phyloP scores from a whole-genome alignment of 2,113 vertebrate genomes.

The Paratilapia polleni region DNA sequence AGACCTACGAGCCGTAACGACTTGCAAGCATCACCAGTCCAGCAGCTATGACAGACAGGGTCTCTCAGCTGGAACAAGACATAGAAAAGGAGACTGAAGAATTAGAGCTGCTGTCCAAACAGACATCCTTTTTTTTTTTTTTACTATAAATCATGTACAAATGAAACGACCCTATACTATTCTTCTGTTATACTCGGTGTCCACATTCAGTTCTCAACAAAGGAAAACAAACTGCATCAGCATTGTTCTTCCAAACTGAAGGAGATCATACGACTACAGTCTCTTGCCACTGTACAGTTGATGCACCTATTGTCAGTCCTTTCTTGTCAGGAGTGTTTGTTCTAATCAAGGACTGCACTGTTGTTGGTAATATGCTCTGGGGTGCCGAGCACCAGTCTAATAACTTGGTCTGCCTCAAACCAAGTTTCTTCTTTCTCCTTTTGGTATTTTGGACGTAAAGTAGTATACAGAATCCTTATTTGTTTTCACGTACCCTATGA shows the following conservation, averaged over 20 bases:
- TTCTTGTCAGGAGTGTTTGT: background rate
- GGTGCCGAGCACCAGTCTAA: background rate
- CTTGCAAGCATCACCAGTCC: slow-evolving; percentile 27
- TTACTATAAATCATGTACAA: slow-evolving; percentile 4
- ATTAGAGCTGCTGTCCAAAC: slow-evolving; percentile 7
- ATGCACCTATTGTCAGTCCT: background rate
- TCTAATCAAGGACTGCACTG: background rate
- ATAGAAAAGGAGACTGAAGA: background rate
- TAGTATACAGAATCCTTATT: background rate
- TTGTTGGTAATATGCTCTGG: background rate
- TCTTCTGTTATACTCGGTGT: background rate
- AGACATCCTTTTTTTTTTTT: background rate
- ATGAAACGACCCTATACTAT: background rate
- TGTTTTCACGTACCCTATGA: background rate
- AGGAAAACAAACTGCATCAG: background rate
- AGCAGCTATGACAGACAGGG: slow-evolving; percentile 45
- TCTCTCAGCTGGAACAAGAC: slow-evolving; percentile 26
- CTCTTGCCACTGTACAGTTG: background rate
- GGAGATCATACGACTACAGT: background rate
- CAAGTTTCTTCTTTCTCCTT: background rate
- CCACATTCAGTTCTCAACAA: background rate
- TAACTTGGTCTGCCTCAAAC: background rate
- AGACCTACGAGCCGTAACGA: slow-evolving; percentile 29
- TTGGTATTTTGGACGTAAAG: background rate
- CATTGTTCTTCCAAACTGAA: background rate